phyloP scores from a whole-genome alignment of 2,888 invertebrate species.

The Rhogogaster chlorosoma region DNA sequence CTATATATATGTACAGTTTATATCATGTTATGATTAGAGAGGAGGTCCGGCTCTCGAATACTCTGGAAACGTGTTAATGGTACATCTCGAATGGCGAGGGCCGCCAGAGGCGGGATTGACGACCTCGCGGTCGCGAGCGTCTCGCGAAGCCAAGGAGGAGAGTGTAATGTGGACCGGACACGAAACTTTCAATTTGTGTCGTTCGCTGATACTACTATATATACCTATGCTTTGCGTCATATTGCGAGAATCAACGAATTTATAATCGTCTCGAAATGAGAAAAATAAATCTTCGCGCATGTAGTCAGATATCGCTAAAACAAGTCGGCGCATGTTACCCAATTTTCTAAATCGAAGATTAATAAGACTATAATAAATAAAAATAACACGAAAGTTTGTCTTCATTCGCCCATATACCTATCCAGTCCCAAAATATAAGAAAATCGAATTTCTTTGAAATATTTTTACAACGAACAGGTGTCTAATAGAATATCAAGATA shows the following conservation, averaged over 20 bases:
- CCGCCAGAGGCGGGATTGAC: slow-evolving; percentile 10
- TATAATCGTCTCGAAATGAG: background rate
- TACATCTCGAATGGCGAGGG: slow-evolving; percentile 6
- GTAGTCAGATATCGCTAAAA: too few relatives aligned
- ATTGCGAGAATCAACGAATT: background rate
- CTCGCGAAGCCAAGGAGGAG: background rate
- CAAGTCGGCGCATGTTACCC: too few relatives aligned
- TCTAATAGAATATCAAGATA: too few relatives aligned
- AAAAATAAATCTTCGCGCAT: too few relatives aligned
- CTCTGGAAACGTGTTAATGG: slow-evolving; percentile 36
- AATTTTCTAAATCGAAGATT: background rate
- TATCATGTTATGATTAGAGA: slow-evolving; percentile 28
- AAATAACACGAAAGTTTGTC: background rate
- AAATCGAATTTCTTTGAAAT: background rate
- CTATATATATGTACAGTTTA: background rate
- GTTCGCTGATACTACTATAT: background rate
- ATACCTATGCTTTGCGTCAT: background rate
- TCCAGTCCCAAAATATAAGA: background rate
- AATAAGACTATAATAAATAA: background rate
- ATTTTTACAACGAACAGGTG: background rate
- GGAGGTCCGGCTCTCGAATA: slow-evolving; percentile 27
- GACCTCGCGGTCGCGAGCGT: background rate
- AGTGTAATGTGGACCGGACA: background rate
- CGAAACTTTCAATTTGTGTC: background rate
- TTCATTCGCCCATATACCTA: background rate